Evolutionary conservation across 1,140 invertebrate species (phyloP), one percentile per base, ranked within the genome.

Genomic region (Meloidogyne floridensis): DNA sequence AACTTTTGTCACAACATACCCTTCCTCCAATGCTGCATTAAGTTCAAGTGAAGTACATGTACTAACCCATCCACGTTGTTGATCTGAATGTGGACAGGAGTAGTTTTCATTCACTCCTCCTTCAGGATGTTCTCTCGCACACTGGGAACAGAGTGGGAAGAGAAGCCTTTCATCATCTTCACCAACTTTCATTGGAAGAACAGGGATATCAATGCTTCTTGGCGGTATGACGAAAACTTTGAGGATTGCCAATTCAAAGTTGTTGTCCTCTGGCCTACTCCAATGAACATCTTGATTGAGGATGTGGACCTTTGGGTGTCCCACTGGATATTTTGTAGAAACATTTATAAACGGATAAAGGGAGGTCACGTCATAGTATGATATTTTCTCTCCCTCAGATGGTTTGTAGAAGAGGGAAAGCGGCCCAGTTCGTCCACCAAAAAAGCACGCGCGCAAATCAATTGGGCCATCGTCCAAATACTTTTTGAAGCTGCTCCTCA

Each of bases 311-410:
- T 76, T 72, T 1, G 75, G 75, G 65, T 76, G 43, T 20, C 20
- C 20, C 20, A 20, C 20, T 20, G 20, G 20, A 20, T 20, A 20
- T 20, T 20, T 20, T 20, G 3, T 51, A 2, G 75, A 53, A 4
- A 76, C 20, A 13, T 76, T 76, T 18, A 43, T 72, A 20, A 43
- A 76, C 75, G 75, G 75, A 43, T 76, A 76, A 71, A 76, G 75
- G 6, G 43, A 53, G 43, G 43, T 47, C 9, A 76, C 43, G 6
- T 76, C 75, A 18, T 53, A 32, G 65, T 76, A 76, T 18, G 18
- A 53, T 18, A 76, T 76, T 7, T 76, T 72, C 3, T 72, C 20
- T 56, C 65, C 75, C 75, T 43, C 43, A 1, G 20, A 8, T 10
- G 65, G 20, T 9, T 43, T 72, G 75, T 72, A 71, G 43, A 76